These are phyloP conservation scores for Meiosimyza platycephala DNA, from an alignment of 2,888 invertebrate genomes.

Conservation along the genomic window DNA sequence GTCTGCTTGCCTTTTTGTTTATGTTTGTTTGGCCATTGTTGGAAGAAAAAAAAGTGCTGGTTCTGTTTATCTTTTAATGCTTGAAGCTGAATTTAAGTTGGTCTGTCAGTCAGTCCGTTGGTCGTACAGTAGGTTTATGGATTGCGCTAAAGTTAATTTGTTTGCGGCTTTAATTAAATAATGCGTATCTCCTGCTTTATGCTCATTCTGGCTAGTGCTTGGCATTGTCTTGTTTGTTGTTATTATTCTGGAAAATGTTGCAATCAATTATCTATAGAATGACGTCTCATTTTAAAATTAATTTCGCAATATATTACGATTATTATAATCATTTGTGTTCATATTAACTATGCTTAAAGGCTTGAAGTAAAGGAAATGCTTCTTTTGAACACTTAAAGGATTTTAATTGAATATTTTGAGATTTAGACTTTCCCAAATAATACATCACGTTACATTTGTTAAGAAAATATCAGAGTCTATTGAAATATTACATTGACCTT, in stretches of 20 bases:
- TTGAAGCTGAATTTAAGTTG: constrained; percentile 6
- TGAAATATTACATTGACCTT: no score
- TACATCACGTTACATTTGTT: no score
- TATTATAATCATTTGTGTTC: no score
- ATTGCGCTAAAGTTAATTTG: background rate
- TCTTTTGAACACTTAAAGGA: no score
- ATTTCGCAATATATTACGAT: no score
- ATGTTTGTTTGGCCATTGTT: background rate
- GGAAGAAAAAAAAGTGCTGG: background rate
- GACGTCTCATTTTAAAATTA: background rate
- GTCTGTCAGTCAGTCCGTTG: background rate
- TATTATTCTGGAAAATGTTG: background rate
- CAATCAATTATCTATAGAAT: constrained; percentile 12
- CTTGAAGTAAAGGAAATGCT: no score
- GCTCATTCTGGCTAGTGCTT: no score
- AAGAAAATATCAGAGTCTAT: no score
- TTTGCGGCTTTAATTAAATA: constrained; percentile 20
- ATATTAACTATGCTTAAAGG: no score
- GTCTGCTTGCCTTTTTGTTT: background rate
- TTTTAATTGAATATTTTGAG: no score
- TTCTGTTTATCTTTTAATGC: background rate
- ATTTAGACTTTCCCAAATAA: no score
- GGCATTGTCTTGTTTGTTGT: background rate
- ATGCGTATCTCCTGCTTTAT: constrained; percentile 2
- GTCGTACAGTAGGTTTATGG: background rate